phyloP scores from a whole-genome alignment of 2,797 vertebrate genomes.

The Oophaga sylvatica region DNA sequence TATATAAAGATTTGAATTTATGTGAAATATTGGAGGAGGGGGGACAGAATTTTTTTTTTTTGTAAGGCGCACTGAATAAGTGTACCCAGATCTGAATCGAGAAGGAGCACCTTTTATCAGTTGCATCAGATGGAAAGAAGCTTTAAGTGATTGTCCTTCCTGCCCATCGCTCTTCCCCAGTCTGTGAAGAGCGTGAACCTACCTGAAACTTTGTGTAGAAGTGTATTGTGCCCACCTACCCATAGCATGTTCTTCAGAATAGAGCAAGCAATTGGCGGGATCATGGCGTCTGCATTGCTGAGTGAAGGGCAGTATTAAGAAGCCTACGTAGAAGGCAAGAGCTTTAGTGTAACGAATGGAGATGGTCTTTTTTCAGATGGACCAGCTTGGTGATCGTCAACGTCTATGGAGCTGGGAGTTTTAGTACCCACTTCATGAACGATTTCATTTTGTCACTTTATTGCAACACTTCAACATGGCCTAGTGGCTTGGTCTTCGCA shows the following conservation, averaged over 20 bases:
- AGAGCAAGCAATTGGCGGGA: neutral
- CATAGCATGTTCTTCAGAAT: neutral
- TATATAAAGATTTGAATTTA: constrained; percentile 76
- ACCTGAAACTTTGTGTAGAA: neutral
- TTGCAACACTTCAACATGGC: neutral
- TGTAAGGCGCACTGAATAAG: constrained; percentile 19
- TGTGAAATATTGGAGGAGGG: constrained; percentile 67
- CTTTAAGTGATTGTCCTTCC: constrained; percentile 21
- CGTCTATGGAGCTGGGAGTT: neutral
- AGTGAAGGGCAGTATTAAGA: constrained; percentile 5
- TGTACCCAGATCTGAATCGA: neutral
- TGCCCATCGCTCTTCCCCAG: constrained; percentile 2
- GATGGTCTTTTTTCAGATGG: neutral
- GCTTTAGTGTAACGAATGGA: neutral
- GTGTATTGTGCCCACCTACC: neutral
- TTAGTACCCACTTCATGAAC: constrained; percentile 2
- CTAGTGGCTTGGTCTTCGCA: neutral
- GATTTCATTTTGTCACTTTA: neutral
- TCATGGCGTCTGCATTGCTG: neutral
- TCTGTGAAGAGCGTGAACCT: neutral
- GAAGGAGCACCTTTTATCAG: neutral
- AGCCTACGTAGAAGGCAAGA: neutral
- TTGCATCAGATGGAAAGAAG: constrained; percentile 16
- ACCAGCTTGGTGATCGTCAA: neutral
- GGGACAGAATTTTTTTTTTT: constrained; percentile 19